Conservation (phyloP, 2,888 invertebrate genomes). For the Exephanes ischioxanthus region DNA sequence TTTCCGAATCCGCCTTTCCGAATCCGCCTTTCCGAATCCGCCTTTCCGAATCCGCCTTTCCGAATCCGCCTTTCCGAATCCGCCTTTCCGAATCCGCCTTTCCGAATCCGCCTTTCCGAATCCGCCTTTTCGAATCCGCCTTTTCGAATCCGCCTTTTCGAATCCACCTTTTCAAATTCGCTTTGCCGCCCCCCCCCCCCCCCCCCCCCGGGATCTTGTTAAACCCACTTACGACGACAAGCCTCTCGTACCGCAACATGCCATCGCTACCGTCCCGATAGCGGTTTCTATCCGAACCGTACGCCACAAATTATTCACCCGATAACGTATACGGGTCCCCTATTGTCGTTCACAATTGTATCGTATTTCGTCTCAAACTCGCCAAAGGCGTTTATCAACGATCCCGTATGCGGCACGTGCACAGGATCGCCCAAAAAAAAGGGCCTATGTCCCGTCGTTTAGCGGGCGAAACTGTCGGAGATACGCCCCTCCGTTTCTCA, state of each 20-base stretch:
- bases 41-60: too few species aligned
- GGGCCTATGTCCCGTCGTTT: too few species aligned
- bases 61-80: too few species aligned
- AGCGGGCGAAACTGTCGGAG: too few species aligned
- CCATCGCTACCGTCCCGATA: not conserved
- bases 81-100: too few species aligned
- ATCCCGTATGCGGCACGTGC: not conserved
- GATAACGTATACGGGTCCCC: conserved; percentile 28
- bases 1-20: too few species aligned
- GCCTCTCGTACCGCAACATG: not conserved
- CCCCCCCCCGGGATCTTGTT: not conserved
- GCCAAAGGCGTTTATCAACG: conserved; percentile 7
- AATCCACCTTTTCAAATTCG: not conserved
- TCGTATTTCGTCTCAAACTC: conserved; percentile 34
- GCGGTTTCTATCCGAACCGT: not conserved
- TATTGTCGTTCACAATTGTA: conserved; percentile 17
- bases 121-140: too few species aligned
- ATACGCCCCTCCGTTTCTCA: too few species aligned
- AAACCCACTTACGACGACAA: not conserved
- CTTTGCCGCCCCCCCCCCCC: too few species aligned
- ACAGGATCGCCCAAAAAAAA: not conserved
- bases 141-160: not conserved
- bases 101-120: too few species aligned
- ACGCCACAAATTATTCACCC: conserved; percentile 54
- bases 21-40: too few species aligned